A percentile compares a stretch with the other conserved stretches of the same genome.
Evolutionary conservation across 2,888 invertebrate species (phyloP).

Genomic region (Drosophila pegasa): DNA sequence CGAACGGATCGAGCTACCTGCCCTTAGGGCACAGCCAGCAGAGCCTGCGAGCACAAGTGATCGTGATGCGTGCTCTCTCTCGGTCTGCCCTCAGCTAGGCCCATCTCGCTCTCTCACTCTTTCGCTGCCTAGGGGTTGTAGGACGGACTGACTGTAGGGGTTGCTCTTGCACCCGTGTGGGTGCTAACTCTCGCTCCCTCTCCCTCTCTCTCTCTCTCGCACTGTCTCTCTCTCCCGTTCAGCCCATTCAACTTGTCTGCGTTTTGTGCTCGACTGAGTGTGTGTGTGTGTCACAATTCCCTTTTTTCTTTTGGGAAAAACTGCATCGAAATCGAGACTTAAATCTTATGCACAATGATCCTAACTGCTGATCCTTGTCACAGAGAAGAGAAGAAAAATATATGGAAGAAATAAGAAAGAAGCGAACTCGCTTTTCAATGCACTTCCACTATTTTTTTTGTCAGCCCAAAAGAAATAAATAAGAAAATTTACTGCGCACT

Average conservation of each 20-base stretch:
- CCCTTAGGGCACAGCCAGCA: constrained; percentile 20
- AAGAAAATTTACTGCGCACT: constrained; percentile 19
- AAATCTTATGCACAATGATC: constrained; percentile 67
- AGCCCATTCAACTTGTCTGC: constrained; percentile 51
- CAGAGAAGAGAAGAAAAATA: constrained; percentile 22
- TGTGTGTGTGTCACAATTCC: constrained; percentile 48
- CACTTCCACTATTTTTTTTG: constrained; percentile 76
- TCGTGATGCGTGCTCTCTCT: constrained; percentile 19
- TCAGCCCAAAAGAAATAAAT: constrained; percentile 35
- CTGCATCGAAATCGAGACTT: constrained; percentile 71
- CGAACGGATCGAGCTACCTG: constrained; percentile 51
- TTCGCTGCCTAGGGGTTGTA: constrained; percentile 30
- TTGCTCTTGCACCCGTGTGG: constrained; percentile 53
- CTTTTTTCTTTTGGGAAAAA: constrained; percentile 53
- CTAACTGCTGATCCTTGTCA: constrained; percentile 70
- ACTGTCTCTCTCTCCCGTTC: constrained; percentile 10
- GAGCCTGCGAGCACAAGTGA: constrained; percentile 54
- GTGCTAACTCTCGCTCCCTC: constrained; percentile 37
- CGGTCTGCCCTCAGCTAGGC: neutral
- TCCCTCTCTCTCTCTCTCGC: neutral
- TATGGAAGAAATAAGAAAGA: constrained; percentile 14
- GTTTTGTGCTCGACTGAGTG: constrained; percentile 36
- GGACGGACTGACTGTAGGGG: constrained; percentile 53
- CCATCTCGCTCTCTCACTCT: neutral
- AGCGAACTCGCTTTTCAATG: constrained; percentile 67